Percentiles rank a stretch among this genome's conserved stretches.
Evolutionary conservation across 2,888 invertebrate species (phyloP).

Genomic region (Agapostemon virescens): DNA sequence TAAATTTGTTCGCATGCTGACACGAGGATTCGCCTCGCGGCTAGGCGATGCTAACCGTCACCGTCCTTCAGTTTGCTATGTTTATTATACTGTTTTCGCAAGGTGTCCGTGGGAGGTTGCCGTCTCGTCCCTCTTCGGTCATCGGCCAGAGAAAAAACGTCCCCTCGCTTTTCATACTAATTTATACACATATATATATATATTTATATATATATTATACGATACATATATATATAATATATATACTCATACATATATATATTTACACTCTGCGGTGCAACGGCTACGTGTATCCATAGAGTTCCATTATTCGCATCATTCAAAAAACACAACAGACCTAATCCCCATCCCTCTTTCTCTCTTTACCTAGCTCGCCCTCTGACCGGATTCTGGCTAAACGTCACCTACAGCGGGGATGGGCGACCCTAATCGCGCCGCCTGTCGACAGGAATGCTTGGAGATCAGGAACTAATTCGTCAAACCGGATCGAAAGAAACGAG

Average conservation of each 20-base stretch:
- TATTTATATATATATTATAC: constrained; percentile 33
- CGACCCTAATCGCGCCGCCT: constrained; percentile 35
- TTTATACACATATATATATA: constrained; percentile 36
- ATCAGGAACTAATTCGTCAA: constrained; percentile 66
- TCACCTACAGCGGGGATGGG: constrained; percentile 37
- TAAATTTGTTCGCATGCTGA: constrained; percentile 35
- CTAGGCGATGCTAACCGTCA: no score
- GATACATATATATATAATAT: constrained; percentile 39
- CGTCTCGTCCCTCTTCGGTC: constrained; percentile 32
- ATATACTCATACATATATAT: constrained; percentile 39
- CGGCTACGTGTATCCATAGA: constrained; percentile 45
- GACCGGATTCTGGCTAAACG: constrained; percentile 31
- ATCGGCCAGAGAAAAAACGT: constrained; percentile 20
- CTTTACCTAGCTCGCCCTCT: constrained; percentile 13
- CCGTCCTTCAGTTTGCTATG: no score
- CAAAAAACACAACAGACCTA: constrained; percentile 58
- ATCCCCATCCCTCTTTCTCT: background rate
- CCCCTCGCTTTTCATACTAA: constrained; percentile 10
- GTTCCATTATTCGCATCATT: constrained; percentile 35
- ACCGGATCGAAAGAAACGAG: constrained; percentile 49
- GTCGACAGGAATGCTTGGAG: constrained; percentile 66
- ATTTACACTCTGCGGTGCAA: constrained; percentile 43
- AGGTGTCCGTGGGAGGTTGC: constrained; percentile 6
- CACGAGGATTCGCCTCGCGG: constrained; percentile 37
- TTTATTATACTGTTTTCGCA: no score